These are phyloP conservation scores for Climacteris rufus DNA, from an alignment of 2,113 vertebrate genomes.

Conservation along the genomic window DNA sequence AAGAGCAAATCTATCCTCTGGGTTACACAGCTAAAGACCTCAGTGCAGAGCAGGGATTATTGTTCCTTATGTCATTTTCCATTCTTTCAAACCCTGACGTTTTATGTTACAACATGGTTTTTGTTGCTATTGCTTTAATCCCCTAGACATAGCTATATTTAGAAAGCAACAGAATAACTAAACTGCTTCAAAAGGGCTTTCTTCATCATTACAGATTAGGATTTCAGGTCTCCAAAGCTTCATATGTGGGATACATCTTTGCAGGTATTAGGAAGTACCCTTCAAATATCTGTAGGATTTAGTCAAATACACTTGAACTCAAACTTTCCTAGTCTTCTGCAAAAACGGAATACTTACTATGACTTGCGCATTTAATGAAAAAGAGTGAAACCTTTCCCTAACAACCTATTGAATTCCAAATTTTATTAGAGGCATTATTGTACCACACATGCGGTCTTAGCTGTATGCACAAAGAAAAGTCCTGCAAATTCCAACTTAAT, in stretches of 20 bases:
- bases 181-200: neutral
- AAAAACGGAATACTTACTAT: neutral
- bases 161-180: neutral
- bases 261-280: neutral
- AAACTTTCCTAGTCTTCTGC: neutral
- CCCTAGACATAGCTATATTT: neutral
- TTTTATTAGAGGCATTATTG: neutral
- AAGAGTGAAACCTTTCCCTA: neutral
- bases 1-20: slow-evolving; percentile 46
- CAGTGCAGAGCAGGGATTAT: neutral
- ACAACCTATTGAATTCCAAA: neutral
- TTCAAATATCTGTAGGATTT: neutral
- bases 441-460: neutral
- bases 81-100: neutral
- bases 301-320: neutral
- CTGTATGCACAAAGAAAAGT: neutral
- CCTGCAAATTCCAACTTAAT: neutral
- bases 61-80: neutral
- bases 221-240: neutral
- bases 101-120: neutral
- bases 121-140: neutral
- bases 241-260: neutral
- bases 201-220: neutral
- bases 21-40: slow-evolving; percentile 5
- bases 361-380: neutral